Evolutionary conservation across 2,888 invertebrate species (phyloP), one percentile per base, ranked within the genome.

Genomic region (Harmothoe impar): DNA sequence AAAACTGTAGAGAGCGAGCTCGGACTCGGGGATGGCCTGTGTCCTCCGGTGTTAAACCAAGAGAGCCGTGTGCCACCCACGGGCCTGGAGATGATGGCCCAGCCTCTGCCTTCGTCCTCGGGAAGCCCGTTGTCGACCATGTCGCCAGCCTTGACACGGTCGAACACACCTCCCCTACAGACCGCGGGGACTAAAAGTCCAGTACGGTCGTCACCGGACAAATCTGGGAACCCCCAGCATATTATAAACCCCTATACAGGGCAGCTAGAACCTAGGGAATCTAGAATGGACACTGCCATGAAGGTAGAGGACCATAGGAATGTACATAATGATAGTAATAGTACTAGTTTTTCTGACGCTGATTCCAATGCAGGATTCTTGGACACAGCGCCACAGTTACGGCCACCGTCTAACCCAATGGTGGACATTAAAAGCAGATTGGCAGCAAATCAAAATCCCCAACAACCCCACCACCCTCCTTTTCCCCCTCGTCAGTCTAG

Each of bases 231-330:
- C 62, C 86, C 90, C 35, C 91, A 91, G 68, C 92, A 92, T 43
- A 92, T 92, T 56, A 91, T 92, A 20, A 92, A 92, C 84, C 92
- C 92, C 0, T 92, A 91, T 54, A 92, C 92, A 29, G 92, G 92
- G 51, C 91, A 91, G 52, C 90, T 92, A 68, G 92, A 92, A 89
- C 90, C 89, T 12, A 90, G 92, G 23, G 92, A 92, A 35, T 62
- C 86, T 54, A 86, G 86, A 86, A 20, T 56, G 56, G 86, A 86
- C 52, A 86, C 25, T 86, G 86, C 54, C 54, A 15, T 54, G 54
- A 86, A 86, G 52, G 54, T n/a, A 54, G 86, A 86, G 29, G 86
- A 86, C 52, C 86, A 86, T 86, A 54, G 86, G 52, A 86, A 29
- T 86, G 86, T 86, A 86, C 52, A 86, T 56, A 89, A 91, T 88